Evolutionary conservation across 2,888 invertebrate species (phyloP).

Genomic region (Pogonocherus hispidulus): DNA sequence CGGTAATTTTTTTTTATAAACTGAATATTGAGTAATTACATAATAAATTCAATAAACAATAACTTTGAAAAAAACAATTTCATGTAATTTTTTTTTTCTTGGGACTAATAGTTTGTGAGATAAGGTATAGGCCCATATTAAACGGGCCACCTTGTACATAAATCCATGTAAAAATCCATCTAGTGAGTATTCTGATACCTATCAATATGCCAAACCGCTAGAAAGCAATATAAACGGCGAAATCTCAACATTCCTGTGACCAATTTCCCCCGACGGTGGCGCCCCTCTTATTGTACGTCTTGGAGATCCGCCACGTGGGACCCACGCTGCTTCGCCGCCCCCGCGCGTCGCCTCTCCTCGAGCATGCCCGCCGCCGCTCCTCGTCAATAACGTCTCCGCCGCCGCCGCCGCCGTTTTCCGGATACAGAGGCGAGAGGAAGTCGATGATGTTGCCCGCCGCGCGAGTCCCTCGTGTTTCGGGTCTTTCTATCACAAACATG

Average conservation of each 20-base stretch:
- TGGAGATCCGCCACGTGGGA: slow-evolving; percentile 32
- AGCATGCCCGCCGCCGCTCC: slow-evolving; percentile 5
- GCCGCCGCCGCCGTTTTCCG: too few relatives aligned
- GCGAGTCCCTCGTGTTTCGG: not conserved
- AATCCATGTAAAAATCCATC: too few relatives aligned
- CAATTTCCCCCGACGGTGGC: slow-evolving; percentile 13
- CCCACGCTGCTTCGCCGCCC: slow-evolving; percentile 8
- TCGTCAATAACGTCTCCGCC: slow-evolving; percentile 10
- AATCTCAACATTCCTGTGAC: slow-evolving; percentile 2
- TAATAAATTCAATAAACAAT: too few relatives aligned
- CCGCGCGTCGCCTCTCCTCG: not conserved
- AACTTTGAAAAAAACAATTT: too few relatives aligned
- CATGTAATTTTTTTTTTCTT: too few relatives aligned
- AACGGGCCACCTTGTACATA: too few relatives aligned
- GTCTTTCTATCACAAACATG: not conserved
- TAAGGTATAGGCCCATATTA: too few relatives aligned
- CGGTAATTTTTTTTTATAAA: too few relatives aligned
- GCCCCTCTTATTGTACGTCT: not conserved
- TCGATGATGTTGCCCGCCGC: not conserved
- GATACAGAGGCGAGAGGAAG: not conserved
- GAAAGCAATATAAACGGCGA: not conserved
- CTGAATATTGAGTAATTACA: too few relatives aligned
- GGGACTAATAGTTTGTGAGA: too few relatives aligned
- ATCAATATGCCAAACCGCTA: too few relatives aligned
- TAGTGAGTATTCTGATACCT: too few relatives aligned